Base-by-base conservation (phyloP, 2,888 invertebrate genomes). In the Ophraella communa region DNA sequence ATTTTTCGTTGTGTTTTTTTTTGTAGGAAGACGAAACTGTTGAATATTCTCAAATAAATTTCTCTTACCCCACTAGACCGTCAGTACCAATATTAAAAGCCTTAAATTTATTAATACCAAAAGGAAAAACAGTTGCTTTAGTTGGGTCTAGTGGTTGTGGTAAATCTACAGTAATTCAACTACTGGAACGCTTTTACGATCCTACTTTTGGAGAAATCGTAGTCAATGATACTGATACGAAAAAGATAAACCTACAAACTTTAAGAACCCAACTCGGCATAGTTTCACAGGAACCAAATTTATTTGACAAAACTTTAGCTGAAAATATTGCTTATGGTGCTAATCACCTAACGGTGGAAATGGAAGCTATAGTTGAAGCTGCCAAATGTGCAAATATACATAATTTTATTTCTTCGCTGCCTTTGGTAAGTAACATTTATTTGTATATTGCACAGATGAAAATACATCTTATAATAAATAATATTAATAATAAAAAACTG, bases 261-360 rank as follows among this genome's bases (percentile, higher is more conserved):
- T 53, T 71, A 30, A 61, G 75, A 52, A 86, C 88, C 51, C 90
- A 93, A 68, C 87, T 96, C 64, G 95, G 95, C 2, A 91, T 96
- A 67, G 92, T 97, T 2, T 93, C 94, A 3, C 97, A 97, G 82
- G 96, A 97, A 77, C 97, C 96, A 0, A 89, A 92, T 1, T 85
- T 97, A 0, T 97, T 97, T 82, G 93, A 95, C 79, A 86, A 92
- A 60, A 92, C 92, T 8, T 94, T 97, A 63, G 88, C 86, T 0
- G 93, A 96, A 72, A 98, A 98, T 80, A 96, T 98, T 71, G 91
- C 93, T 0, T 97, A 97, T 77, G 97, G 97, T 3, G 93, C 94
- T 77, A 94, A 93, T 78, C 82, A 84, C 0, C 82, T 90, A 11
- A 44, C 4, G 27, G 88, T 91, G 0, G 76, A 84, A 2, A 87